Base-by-base conservation (phyloP, 1,140 invertebrate species). In the Trachymyrmex septentrionalis region DNA sequence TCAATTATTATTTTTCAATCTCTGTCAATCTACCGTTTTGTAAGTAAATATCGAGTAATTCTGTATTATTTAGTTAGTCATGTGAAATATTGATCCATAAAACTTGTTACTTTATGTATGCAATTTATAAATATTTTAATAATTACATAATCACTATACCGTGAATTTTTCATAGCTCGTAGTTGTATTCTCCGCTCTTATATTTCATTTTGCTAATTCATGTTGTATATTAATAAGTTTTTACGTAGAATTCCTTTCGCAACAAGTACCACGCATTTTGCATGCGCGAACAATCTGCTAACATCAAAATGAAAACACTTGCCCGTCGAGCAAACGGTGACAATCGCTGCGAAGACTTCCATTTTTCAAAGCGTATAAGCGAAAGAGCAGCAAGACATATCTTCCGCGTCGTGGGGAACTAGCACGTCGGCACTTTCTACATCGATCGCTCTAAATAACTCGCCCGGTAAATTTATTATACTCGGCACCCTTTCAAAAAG, bases 361-460 rank as follows among this genome's bases (percentile, higher is more conserved):
- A 86, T 88, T 69, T 75, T 72, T 86, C 64, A 81, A 57, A 71
- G 16, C 16, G 57, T 59, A 78, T 12, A 50, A 44, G 72, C 63
- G 81, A 59, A 66, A 63, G 82, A 86, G 44, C 77, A 38, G 77
- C 57, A 44, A 85, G 48, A 88, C 38, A 30, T 75, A 71, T 48
- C 38, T 59, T 30, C 16, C 14, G 80, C 34, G 24, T 81, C 64
- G 61, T 57, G 27, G 57, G 24, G 81, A 86, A 88, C 63, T 59
- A 72, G 82, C 73, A 71, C 75, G 71, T 78, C 86, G 64, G 84
- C 85, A 88, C 84, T 86, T 86, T 78, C 84, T 71, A 88, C 87
- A 88, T 88, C 87, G 84, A 87, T 87, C 86, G 86, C 84, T 85
- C 77, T 72, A 88, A 78, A 89, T 89, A 88, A 89, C 73, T 88